Conservation (phyloP, 2,113 vertebrate species). For the Phyllopteryx taeniolatus region DNA sequence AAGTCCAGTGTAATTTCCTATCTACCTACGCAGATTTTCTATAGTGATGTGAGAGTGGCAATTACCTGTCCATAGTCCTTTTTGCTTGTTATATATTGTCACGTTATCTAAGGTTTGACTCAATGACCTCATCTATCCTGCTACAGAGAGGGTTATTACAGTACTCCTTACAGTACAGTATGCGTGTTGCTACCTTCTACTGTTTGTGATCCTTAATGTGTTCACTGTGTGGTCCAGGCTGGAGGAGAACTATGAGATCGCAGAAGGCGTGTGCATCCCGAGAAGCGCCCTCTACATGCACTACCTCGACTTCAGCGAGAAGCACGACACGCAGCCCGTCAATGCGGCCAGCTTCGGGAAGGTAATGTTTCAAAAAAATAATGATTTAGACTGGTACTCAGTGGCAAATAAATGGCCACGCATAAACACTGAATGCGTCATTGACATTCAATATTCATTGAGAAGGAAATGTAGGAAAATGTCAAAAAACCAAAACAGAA, state of each 20-base stretch:
- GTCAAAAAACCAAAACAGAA: too few species aligned
- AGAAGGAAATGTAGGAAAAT: too few species aligned
- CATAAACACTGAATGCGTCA: too few species aligned
- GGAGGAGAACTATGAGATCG: conserved; percentile 98
- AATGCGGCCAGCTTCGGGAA: conserved; percentile 99
- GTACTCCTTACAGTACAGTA: neutral
- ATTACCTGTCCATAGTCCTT: neutral
- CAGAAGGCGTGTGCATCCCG: conserved; percentile 97
- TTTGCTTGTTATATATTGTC: neutral
- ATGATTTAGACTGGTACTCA: neutral
- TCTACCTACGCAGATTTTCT: too few species aligned
- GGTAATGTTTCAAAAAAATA: conserved; percentile 68
- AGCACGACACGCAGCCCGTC: conserved; percentile 95
- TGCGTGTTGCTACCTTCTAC: too few species aligned
- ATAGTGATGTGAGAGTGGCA: too few species aligned
- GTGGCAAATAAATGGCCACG: neutral
- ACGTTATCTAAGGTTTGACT: neutral
- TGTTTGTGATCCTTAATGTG: neutral
- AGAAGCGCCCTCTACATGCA: conserved; percentile 99
- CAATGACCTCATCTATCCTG: neutral
- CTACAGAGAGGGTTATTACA: neutral
- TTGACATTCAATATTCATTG: too few species aligned
- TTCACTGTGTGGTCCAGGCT: conserved; percentile 75
- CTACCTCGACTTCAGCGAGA: conserved; percentile 98
- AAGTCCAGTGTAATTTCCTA: too few species aligned